Percentiles rank a stretch among this genome's conserved stretches.
Conservation (phyloP, 1,140 invertebrate species). For the Sipha flava region DNA sequence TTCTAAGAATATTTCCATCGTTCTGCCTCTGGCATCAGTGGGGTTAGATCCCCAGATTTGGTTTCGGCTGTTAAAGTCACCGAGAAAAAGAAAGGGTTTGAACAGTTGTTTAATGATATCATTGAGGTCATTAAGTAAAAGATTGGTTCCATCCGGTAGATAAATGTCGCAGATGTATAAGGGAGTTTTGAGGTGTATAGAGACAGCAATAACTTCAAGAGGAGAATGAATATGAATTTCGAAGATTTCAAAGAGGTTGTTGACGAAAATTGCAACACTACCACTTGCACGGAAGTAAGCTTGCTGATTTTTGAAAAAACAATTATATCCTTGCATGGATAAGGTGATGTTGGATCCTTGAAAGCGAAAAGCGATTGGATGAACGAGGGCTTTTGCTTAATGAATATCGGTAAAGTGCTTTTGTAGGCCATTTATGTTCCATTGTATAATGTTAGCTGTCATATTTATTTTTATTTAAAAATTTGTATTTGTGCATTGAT, state of each 20-base stretch:
- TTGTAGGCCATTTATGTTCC: background rate
- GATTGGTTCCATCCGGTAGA: background rate
- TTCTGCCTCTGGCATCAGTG: too few relatives aligned
- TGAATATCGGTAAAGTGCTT: too few relatives aligned
- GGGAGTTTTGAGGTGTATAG: background rate
- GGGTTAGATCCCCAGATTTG: too few relatives aligned
- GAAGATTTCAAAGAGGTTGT: background rate
- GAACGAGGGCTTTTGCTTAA: background rate
- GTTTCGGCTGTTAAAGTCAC: too few relatives aligned
- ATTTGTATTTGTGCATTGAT: too few relatives aligned
- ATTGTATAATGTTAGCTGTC: too few relatives aligned
- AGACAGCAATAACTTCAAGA: background rate
- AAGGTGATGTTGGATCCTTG: background rate
- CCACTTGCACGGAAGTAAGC: background rate
- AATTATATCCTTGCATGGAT: background rate
- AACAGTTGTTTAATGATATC: background rate
- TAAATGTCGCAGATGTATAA: background rate
- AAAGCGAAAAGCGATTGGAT: background rate
- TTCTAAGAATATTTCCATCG: too few relatives aligned
- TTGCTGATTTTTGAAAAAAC: background rate
- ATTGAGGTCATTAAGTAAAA: background rate
- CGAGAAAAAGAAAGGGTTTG: too few relatives aligned
- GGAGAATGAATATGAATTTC: background rate
- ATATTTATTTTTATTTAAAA: too few relatives aligned
- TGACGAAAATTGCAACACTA: background rate